phyloP scores from a whole-genome alignment of 2,888 invertebrate species.

The Meiosimyza platycephala region DNA sequence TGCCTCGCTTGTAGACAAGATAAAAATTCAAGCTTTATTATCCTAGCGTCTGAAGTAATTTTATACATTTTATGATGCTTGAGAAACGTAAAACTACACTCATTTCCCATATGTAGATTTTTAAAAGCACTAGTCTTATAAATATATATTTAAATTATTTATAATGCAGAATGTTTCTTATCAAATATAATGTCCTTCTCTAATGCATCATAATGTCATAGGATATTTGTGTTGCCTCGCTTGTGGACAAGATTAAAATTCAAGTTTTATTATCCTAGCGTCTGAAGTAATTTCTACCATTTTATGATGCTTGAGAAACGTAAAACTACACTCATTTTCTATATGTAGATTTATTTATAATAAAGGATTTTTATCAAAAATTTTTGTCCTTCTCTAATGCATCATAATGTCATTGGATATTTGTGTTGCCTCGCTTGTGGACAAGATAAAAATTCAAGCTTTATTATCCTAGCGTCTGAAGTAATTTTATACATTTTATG shows the following conservation, averaged over 20 bases:
- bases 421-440: conserved; percentile 61
- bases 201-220: conserved; percentile 36
- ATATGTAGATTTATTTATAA: neutral
- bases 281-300: conserved; percentile 44
- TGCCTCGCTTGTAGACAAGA: conserved; percentile 63
- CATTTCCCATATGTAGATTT: too few species aligned
- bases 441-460: conserved; percentile 54
- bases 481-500: conserved; percentile 43
- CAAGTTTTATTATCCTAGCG: conserved; percentile 61
- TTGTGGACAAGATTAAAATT: conserved; percentile 55
- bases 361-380: too few species aligned
- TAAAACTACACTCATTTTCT: conserved; percentile 52
- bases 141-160: neutral
- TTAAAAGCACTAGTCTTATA: too few species aligned
- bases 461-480: conserved; percentile 63
- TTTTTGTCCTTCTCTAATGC: conserved; percentile 50
- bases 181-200: conserved; percentile 34
- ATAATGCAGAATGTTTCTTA: conserved; percentile 10
- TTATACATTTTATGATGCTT: conserved; percentile 50
- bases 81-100: conserved; percentile 62
- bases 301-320: conserved; percentile 59
- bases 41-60: conserved; percentile 57
- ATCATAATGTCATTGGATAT: conserved; percentile 49
- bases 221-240: conserved; percentile 56
- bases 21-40: conserved; percentile 56